Evolutionary conservation across 1,140 invertebrate species (phyloP).

Genomic region (Cataglyphis hispanica): DNA sequence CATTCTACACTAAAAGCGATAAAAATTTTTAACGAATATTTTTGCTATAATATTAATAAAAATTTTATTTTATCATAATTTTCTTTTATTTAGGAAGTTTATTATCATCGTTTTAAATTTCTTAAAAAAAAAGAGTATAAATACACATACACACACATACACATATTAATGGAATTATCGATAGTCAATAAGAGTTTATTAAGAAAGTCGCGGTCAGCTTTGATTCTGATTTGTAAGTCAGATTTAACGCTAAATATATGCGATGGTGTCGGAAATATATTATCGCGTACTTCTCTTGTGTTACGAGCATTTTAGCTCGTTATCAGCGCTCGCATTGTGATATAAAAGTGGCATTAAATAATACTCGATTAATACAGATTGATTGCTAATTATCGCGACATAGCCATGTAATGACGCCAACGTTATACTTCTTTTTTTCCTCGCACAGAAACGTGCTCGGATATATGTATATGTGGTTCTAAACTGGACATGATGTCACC

Average conservation of each 20-base stretch:
- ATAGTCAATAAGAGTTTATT: neutral
- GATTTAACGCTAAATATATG: neutral
- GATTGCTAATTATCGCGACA: conserved; percentile 25
- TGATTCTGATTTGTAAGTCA: neutral
- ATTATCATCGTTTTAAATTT: neutral
- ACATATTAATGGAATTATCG: neutral
- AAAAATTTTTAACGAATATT: neutral
- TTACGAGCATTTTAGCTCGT: neutral
- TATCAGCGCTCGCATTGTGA: neutral
- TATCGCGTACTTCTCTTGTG: no score
- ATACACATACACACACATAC: no score
- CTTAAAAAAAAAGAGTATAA: neutral
- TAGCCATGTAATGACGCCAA: conserved; percentile 13
- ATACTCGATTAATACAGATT: conserved; percentile 21
- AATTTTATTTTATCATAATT: neutral
- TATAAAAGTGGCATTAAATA: neutral
- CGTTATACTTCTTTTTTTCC: conserved; percentile 23
- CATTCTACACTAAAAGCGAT: neutral
- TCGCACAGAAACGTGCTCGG: conserved; percentile 3
- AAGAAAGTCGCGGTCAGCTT: neutral
- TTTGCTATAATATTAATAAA: neutral
- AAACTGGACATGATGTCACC: conserved; percentile 76
- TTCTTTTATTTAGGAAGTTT: neutral
- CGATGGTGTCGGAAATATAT: conserved; percentile 3
- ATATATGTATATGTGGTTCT: conserved; percentile 29